Conservation (phyloP, 2,888 invertebrate species). For the Leptopilina syphax region DNA sequence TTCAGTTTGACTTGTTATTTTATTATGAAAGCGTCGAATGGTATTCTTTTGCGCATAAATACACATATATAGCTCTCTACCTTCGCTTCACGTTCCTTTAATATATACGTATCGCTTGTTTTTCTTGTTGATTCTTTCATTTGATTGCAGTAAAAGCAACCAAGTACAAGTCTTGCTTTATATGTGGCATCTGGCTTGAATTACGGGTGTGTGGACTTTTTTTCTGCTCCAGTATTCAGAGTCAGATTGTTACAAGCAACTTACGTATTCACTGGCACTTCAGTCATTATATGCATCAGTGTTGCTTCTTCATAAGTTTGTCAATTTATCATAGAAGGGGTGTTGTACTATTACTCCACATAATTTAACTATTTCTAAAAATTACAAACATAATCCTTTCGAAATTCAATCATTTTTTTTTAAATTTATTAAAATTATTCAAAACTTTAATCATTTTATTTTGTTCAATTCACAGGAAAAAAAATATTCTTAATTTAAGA, state of each 20-base stretch:
- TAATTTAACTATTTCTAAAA: no score
- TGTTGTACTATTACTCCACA: no score
- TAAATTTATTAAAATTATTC: no score
- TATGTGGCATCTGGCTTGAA: slow-evolving; percentile 28
- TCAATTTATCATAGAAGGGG: no score
- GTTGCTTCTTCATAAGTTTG: neutral
- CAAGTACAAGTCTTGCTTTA: slow-evolving; percentile 28
- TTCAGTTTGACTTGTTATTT: neutral
- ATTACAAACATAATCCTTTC: no score
- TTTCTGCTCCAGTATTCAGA: slow-evolving; percentile 8
- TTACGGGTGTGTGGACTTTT: slow-evolving; percentile 6
- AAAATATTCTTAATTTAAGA: no score
- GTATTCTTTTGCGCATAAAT: slow-evolving; percentile 5
- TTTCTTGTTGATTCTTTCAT: slow-evolving; percentile 23
- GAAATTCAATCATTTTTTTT: no score
- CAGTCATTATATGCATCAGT: neutral
- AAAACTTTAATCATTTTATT: no score
- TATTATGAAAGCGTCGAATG: neutral
- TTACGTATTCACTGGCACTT: neutral
- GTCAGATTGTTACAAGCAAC: neutral
- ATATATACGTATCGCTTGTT: neutral
- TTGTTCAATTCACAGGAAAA: no score
- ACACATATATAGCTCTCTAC: neutral
- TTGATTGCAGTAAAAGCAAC: slow-evolving; percentile 8
- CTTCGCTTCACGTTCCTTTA: neutral